A percentile compares a stretch with the other conserved stretches of the same genome.
phyloP scores from a whole-genome alignment of 2,797 vertebrate species.

The Trematomus bernacchii region DNA sequence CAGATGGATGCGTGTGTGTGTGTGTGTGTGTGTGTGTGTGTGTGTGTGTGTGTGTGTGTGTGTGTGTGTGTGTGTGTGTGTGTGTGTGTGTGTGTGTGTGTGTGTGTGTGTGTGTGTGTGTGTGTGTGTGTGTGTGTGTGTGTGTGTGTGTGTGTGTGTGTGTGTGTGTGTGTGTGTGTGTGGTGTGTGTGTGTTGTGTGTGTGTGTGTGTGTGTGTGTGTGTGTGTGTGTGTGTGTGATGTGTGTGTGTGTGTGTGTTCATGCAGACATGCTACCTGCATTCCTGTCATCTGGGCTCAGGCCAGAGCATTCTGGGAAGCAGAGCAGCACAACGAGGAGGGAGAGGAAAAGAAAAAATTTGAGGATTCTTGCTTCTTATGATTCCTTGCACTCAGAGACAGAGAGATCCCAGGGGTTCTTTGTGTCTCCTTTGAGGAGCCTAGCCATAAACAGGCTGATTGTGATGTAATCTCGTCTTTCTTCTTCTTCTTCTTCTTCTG shows the following conservation, averaged over 20 bases:
- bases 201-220: constrained; percentile 37
- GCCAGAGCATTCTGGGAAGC: constrained; percentile 76
- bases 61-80: constrained; percentile 34
- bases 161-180: constrained; percentile 34
- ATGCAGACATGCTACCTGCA: constrained; percentile 71
- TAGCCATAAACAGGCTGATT: constrained; percentile 57
- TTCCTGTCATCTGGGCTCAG: constrained; percentile 74
- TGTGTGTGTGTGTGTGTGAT: too few relatives aligned
- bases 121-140: too few relatives aligned
- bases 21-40: constrained; percentile 26
- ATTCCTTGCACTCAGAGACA: constrained; percentile 52
- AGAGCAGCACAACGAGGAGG: constrained; percentile 23
- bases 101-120: constrained; percentile 37
- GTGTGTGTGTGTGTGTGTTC: constrained; percentile 33
- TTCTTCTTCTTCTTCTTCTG: constrained; percentile 12
- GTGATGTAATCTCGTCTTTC: constrained; percentile 47
- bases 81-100: too few relatives aligned
- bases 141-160: too few relatives aligned
- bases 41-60: too few relatives aligned
- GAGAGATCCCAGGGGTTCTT: constrained; percentile 58
- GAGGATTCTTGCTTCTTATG: constrained; percentile 55
- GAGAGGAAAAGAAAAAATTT: constrained; percentile 52
- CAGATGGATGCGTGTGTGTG: constrained; percentile 34
- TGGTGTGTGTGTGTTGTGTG: too few relatives aligned
- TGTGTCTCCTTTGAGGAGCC: constrained; percentile 52